Evolutionary conservation across 2,113 vertebrate genomes (phyloP).

Genomic region (Callopanchax toddi): DNA sequence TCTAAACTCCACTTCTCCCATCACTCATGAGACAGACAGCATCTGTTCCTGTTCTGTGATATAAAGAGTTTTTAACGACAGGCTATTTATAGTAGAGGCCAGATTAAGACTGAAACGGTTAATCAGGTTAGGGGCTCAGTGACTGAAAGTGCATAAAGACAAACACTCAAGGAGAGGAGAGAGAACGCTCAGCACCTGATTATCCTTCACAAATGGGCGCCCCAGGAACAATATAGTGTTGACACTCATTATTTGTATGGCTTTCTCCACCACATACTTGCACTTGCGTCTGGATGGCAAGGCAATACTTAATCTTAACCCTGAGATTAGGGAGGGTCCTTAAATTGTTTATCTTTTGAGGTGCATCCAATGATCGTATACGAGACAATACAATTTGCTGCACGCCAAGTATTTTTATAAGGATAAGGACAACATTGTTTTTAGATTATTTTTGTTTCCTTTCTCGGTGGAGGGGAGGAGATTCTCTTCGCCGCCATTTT

Average conservation of each 20-base stretch:
- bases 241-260: slow-evolving; percentile 1
- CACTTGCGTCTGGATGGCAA: slow-evolving; percentile 13
- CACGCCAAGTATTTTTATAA: slow-evolving; percentile 15
- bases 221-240: slow-evolving; percentile 1
- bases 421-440: background rate
- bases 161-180: slow-evolving; percentile 12
- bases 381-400: slow-evolving; percentile 14
- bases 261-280: slow-evolving; percentile 9
- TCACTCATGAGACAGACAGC: background rate
- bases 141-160: slow-evolving; percentile 32
- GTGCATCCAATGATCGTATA: slow-evolving; percentile 26
- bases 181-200: background rate
- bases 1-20: background rate
- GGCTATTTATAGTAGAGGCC: slow-evolving; percentile 61
- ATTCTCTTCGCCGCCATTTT: slow-evolving; percentile 81
- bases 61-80: slow-evolving; percentile 6
- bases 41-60: background rate
- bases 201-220: background rate
- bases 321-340: slow-evolving; percentile 18
- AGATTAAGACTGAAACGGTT: slow-evolving; percentile 62
- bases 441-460: slow-evolving; percentile 34
- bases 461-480: slow-evolving; percentile 54
- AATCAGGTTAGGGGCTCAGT: slow-evolving; percentile 73
- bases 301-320: slow-evolving; percentile 16
- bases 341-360: slow-evolving; percentile 19